Percentiles rank a stretch among this genome's conserved stretches.
phyloP scores from a whole-genome alignment of 2,888 invertebrate species.

The Cancer borealis region DNA sequence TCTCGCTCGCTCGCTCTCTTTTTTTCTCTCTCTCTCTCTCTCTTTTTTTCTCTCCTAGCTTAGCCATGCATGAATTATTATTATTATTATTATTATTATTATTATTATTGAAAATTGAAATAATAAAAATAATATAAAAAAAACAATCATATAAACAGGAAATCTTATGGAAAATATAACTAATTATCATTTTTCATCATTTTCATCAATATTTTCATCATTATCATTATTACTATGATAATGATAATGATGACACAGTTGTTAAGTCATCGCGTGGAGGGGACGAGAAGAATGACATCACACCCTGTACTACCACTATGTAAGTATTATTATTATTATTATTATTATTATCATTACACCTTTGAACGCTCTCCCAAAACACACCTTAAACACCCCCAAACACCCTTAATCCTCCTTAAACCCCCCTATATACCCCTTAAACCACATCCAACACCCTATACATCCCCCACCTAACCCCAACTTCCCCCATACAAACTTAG shows the following conservation, averaged over 20 bases:
- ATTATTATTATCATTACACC: too few species aligned
- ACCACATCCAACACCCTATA: too few species aligned
- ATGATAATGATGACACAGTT: neutral
- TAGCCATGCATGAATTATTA: neutral
- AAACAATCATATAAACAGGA: neutral
- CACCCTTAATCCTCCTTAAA: too few species aligned
- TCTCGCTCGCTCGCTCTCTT: slow-evolving; percentile 25
- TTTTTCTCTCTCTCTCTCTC: slow-evolving; percentile 24
- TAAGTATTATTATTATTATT: slow-evolving; percentile 80
- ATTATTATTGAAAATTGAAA: neutral
- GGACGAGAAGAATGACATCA: slow-evolving; percentile 94
- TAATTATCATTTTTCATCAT: neutral
- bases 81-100: neutral
- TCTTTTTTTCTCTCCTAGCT: neutral
- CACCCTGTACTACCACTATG: slow-evolving; percentile 97
- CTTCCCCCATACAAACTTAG: too few species aligned
- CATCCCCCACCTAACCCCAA: too few species aligned
- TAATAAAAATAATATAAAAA: neutral
- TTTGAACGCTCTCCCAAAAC: too few species aligned
- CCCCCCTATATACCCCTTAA: neutral
- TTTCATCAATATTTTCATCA: neutral
- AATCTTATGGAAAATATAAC: neutral
- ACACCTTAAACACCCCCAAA: too few species aligned
- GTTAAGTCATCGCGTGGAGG: neutral
- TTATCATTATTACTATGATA: neutral